Conservation (phyloP, 1,140 invertebrate species). For the Drosophila sulfurigaster region DNA sequence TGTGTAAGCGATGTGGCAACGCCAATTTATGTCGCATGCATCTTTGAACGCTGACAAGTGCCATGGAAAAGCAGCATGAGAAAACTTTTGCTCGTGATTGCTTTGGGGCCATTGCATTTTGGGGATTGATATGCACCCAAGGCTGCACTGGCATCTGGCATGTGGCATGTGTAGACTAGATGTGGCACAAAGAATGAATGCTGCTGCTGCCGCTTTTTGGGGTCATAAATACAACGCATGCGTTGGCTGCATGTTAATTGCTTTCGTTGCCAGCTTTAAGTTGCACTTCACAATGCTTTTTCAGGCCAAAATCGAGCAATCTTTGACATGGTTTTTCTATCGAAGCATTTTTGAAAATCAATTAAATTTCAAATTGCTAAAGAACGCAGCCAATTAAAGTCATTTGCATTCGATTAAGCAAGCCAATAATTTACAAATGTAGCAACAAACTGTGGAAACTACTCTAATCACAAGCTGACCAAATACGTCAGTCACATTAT, state of each 20-base stretch:
- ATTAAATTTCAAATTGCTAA: neutral
- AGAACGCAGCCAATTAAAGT: neutral
- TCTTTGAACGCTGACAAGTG: slow-evolving; percentile 70
- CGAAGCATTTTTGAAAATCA: neutral
- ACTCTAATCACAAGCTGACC: no score
- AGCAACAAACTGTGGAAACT: no score
- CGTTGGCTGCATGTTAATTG: slow-evolving; percentile 5
- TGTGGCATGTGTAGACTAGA: neutral
- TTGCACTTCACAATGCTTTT: neutral
- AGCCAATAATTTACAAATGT: no score
- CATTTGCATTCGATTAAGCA: neutral
- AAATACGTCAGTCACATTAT: slow-evolving; percentile 2
- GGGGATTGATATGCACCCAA: slow-evolving; percentile 30
- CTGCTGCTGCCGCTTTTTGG: neutral
- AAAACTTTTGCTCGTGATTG: slow-evolving; percentile 47
- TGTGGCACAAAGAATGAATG: slow-evolving; percentile 22
- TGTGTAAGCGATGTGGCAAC: slow-evolving; percentile 56
- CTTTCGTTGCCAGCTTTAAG: neutral
- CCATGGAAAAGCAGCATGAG: slow-evolving; percentile 37
- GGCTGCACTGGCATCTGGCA: neutral
- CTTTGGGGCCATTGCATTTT: slow-evolving; percentile 27
- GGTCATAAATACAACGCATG: slow-evolving; percentile 7
- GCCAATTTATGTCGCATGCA: slow-evolving; percentile 74
- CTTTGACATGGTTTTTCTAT: no score
- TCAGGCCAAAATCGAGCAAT: no score